Percentiles rank a stretch among this genome's conserved stretches.
Evolutionary conservation across 1,140 invertebrate genomes (phyloP).

Genomic region (Epicauta chinensis): DNA sequence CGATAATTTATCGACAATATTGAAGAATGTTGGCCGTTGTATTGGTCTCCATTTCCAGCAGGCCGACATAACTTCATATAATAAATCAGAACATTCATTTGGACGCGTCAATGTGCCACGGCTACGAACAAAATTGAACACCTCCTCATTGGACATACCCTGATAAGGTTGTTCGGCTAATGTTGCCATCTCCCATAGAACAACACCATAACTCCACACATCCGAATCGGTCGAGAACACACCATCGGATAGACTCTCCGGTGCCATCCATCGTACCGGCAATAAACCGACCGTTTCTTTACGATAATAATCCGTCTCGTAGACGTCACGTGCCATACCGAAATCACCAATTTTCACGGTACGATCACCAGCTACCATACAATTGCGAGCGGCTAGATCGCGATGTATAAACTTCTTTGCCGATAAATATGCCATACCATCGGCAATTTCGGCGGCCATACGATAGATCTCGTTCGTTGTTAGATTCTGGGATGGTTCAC

Average conservation of each 20-base stretch:
- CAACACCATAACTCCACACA: constrained; percentile 70
- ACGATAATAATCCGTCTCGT: constrained; percentile 69
- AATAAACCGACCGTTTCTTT: constrained; percentile 54
- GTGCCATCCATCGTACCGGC: constrained; percentile 77
- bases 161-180: constrained; percentile 70
- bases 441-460: constrained; percentile 73
- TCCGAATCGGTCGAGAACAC: constrained; percentile 68
- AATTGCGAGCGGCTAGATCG: constrained; percentile 74
- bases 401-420: constrained; percentile 68
- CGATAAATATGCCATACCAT: constrained; percentile 72
- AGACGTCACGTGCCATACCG: constrained; percentile 65
- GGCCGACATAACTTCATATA: constrained; percentile 44
- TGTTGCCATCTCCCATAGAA: constrained; percentile 72
- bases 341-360: constrained; percentile 71
- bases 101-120: constrained; percentile 60
- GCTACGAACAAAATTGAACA: constrained; percentile 59
- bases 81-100: constrained; percentile 42
- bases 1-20: constrained; percentile 60
- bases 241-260: constrained; percentile 67
- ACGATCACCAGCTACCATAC: constrained; percentile 62
- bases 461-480: constrained; percentile 43
- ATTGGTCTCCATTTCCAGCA: constrained; percentile 47
- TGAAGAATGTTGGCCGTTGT: constrained; percentile 73
- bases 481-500: constrained; percentile 34
- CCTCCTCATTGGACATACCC: constrained; percentile 61